A percentile compares a stretch with the other conserved stretches of the same genome.
Evolutionary conservation across 2,888 invertebrate species (phyloP).

Genomic region (Dryococelus australis): DNA sequence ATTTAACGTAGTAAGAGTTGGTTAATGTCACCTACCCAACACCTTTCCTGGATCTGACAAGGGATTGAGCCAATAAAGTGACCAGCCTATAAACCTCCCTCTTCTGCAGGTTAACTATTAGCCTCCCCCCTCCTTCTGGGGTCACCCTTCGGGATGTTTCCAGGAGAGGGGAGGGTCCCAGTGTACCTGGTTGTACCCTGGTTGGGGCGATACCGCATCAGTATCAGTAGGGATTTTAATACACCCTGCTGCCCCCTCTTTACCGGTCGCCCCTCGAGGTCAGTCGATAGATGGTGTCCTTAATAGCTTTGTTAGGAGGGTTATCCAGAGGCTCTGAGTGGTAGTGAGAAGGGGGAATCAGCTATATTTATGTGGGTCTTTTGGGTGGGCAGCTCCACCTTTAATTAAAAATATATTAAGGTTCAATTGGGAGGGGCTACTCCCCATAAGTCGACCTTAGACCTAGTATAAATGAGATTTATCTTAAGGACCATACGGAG

Average conservation of each 20-base stretch:
- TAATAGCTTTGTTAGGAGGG: constrained; percentile 11
- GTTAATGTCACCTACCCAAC: no score
- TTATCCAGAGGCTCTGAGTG: background rate
- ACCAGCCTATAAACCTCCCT: no score
- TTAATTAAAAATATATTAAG: background rate
- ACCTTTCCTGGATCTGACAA: no score
- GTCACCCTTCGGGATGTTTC: background rate
- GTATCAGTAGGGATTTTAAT: background rate
- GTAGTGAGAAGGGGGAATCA: background rate
- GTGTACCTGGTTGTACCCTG: background rate
- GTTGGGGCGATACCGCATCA: background rate
- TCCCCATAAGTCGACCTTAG: background rate
- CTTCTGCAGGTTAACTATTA: background rate
- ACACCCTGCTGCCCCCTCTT: background rate
- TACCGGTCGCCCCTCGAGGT: background rate
- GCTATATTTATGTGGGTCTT: background rate
- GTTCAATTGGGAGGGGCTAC: background rate
- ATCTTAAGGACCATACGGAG: background rate
- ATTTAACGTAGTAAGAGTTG: no score
- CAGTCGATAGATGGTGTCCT: background rate
- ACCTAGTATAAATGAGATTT: background rate
- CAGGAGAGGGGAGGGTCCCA: background rate
- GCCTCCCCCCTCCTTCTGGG: background rate
- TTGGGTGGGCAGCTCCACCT: background rate
- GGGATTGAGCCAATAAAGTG: no score